Conservation (phyloP, 2,113 vertebrate genomes). For the Brachionichthys hirsutus region DNA sequence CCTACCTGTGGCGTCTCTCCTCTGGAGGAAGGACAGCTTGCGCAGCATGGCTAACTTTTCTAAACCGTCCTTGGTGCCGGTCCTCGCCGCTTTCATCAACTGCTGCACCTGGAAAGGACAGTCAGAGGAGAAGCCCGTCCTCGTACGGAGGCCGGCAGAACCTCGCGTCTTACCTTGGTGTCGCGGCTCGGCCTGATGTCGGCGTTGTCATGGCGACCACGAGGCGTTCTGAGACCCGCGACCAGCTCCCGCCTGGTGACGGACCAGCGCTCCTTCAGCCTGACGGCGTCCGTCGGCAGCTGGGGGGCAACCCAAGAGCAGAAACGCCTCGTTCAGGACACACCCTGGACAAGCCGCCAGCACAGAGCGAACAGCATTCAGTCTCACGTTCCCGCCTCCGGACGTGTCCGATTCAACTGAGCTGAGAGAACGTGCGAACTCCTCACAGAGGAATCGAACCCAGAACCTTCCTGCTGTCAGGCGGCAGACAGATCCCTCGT, state of each 20-base stretch:
- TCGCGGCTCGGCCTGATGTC: slow-evolving; percentile 41
- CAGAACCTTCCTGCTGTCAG: too few relatives aligned
- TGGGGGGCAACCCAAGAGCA: not conserved
- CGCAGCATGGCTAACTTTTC: slow-evolving; percentile 54
- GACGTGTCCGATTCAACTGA: too few relatives aligned
- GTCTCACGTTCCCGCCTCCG: too few relatives aligned
- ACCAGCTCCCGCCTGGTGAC: slow-evolving; percentile 27
- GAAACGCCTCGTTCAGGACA: not conserved
- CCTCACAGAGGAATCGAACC: too few relatives aligned
- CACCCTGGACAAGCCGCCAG: too few relatives aligned
- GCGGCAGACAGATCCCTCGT: too few relatives aligned
- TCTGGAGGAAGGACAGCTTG: slow-evolving; percentile 45
- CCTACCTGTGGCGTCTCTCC: slow-evolving; percentile 36
- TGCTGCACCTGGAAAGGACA: slow-evolving; percentile 44
- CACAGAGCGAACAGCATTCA: too few relatives aligned
- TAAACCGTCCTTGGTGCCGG: slow-evolving; percentile 30
- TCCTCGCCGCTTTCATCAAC: slow-evolving; percentile 47
- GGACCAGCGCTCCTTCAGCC: slow-evolving; percentile 20
- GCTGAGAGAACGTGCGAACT: too few relatives aligned
- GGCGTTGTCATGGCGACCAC: too few relatives aligned
- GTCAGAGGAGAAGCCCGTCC: not conserved
- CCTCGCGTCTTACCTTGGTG: slow-evolving; percentile 20
- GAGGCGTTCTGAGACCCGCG: slow-evolving; percentile 2
- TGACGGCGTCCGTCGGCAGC: slow-evolving; percentile 26
- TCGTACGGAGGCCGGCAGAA: too few relatives aligned